Evolutionary conservation across 1,140 invertebrate genomes (phyloP).

Genomic region (Ceratina australensis): DNA sequence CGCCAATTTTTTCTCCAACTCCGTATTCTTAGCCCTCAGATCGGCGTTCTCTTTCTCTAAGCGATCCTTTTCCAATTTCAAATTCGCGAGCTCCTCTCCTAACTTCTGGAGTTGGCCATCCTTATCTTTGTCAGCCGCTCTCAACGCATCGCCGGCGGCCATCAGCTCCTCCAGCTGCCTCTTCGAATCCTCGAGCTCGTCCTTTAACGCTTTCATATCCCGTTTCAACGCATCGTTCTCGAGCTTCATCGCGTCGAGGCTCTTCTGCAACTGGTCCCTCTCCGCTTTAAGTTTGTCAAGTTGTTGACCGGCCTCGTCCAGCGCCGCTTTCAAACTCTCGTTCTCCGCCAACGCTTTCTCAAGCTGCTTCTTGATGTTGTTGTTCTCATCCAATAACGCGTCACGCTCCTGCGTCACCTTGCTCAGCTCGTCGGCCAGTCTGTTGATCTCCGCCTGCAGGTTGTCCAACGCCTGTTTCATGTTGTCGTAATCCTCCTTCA

Average conservation of each 20-base stretch:
- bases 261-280: conserved; percentile 32
- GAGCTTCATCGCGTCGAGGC: conserved; percentile 36
- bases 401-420: background rate
- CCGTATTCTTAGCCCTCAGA: background rate
- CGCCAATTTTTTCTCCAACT: conserved; percentile 1
- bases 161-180: conserved; percentile 21
- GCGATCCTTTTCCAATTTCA: conserved; percentile 14
- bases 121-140: background rate
- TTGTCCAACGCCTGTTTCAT: conserved; percentile 31
- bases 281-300: conserved; percentile 33
- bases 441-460: conserved; percentile 22
- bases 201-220: conserved; percentile 36
- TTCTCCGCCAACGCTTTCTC: conserved; percentile 18
- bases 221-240: conserved; percentile 40
- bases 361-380: background rate
- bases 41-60: conserved; percentile 9
- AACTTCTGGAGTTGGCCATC: background rate
- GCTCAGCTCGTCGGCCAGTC: background rate
- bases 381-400: conserved; percentile 8
- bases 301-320: conserved; percentile 11
- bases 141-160: conserved; percentile 2
- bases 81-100: background rate
- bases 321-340: conserved; percentile 2
- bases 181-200: conserved; percentile 41
- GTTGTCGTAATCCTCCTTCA: background rate